A percentile compares a stretch with the other conserved stretches of the same genome.
Conservation (phyloP, 2,888 invertebrate genomes). For the Ecdyonurus torrentis region DNA sequence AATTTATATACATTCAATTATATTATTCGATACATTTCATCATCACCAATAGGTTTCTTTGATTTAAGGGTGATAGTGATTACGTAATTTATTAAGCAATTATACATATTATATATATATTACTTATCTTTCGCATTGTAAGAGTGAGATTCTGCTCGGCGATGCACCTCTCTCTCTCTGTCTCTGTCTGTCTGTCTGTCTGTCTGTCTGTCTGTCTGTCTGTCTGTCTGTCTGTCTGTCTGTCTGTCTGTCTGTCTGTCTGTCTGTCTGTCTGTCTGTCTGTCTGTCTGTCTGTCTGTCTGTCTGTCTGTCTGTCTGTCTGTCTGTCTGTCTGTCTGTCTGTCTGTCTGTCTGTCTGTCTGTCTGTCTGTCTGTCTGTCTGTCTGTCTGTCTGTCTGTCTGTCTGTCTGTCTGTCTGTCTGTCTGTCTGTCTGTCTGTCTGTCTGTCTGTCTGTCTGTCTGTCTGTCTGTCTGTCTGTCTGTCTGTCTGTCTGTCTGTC, state of each 20-base stretch:
- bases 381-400: slow-evolving; percentile 7
- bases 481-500: slow-evolving; percentile 6
- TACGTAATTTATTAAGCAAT: no score
- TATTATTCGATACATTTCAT: no score
- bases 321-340: slow-evolving; percentile 3
- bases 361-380: slow-evolving; percentile 6
- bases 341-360: slow-evolving; percentile 7
- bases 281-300: not conserved
- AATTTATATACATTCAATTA: no score
- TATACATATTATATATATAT: no score
- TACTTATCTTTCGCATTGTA: no score
- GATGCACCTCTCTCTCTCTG: slow-evolving; percentile 7
- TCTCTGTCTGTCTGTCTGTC: slow-evolving; percentile 3
- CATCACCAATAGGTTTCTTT: no score
- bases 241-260: not conserved
- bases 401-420: slow-evolving; percentile 6
- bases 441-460: slow-evolving; percentile 1
- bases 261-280: not conserved
- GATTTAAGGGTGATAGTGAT: no score
- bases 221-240: slow-evolving; percentile 4
- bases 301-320: slow-evolving; percentile 1
- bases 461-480: slow-evolving; percentile 7
- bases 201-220: slow-evolving; percentile 7
- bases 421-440: slow-evolving; percentile 6
- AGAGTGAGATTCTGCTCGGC: no score